phyloP scores from a whole-genome alignment of 2,888 invertebrate genomes.

The Parnassius glacialis region DNA sequence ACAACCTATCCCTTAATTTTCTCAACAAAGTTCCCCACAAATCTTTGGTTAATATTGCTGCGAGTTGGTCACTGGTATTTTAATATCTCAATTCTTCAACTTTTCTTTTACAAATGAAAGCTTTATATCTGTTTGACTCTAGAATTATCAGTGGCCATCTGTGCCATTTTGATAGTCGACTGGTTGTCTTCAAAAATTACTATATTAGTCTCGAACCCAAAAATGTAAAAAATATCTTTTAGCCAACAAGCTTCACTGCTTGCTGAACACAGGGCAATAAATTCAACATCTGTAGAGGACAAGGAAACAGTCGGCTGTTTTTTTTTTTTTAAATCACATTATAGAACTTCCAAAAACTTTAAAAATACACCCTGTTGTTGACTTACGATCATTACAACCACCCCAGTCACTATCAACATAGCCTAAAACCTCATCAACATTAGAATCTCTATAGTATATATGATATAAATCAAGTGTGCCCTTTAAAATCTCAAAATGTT shows the following conservation, averaged over 20 bases:
- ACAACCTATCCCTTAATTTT: too few relatives aligned
- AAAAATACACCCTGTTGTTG: background rate
- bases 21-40: too few relatives aligned
- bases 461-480: background rate
- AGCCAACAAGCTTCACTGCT: background rate
- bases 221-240: background rate
- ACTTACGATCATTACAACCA: background rate
- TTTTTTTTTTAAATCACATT: background rate
- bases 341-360: background rate
- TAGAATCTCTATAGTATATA: background rate
- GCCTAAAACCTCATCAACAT: background rate
- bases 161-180: background rate
- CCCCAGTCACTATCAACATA: background rate
- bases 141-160: too few relatives aligned
- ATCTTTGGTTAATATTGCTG: too few relatives aligned
- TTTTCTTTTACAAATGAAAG: too few relatives aligned
- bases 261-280: background rate
- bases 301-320: background rate
- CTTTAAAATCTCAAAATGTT: background rate
- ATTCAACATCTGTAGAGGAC: constrained; percentile 1
- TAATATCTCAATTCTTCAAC: too few relatives aligned
- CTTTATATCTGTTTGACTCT: too few relatives aligned
- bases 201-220: background rate
- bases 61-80: too few relatives aligned
- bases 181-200: constrained; percentile 1